Evolutionary conservation across 2,797 vertebrate genomes (phyloP).

Genomic region (Harpagifer antarcticus): DNA sequence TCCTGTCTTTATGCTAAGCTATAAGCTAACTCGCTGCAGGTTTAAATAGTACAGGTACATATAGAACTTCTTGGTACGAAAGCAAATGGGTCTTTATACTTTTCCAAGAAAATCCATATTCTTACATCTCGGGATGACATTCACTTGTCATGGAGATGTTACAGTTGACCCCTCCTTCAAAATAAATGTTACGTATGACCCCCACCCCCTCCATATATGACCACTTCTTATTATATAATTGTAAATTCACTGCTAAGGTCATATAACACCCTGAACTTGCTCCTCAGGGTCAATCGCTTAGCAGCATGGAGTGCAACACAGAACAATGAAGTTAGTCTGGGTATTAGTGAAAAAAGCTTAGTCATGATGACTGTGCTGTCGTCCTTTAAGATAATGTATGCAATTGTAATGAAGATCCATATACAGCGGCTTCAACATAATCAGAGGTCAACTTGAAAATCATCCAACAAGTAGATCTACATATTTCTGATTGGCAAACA

Average conservation of each 20-base stretch:
- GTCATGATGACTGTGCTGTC: background rate
- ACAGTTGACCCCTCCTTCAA: background rate
- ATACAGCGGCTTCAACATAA: background rate
- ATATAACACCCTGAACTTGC: background rate
- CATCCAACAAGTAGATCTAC: background rate
- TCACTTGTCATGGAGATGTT: slow-evolving; percentile 1
- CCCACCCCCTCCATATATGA: background rate
- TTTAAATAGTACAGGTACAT: no score
- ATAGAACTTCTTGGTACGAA: no score
- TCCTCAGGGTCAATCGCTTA: background rate
- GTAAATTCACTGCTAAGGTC: background rate
- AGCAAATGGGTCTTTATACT: no score
- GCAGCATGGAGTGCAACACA: background rate
- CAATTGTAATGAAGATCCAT: background rate
- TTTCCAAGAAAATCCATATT: background rate
- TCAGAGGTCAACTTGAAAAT: background rate
- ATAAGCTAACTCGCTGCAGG: background rate
- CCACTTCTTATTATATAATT: background rate
- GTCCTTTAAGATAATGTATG: no score
- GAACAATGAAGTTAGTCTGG: no score
- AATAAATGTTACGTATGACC: background rate
- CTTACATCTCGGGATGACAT: background rate
- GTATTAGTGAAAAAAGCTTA: background rate
- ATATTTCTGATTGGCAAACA: background rate
- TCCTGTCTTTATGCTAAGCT: slow-evolving; percentile 13